Evolutionary conservation across 2,113 vertebrate genomes (phyloP), one percentile per base, ranked within the genome.

Genomic region (Lophotis ruficrista): DNA sequence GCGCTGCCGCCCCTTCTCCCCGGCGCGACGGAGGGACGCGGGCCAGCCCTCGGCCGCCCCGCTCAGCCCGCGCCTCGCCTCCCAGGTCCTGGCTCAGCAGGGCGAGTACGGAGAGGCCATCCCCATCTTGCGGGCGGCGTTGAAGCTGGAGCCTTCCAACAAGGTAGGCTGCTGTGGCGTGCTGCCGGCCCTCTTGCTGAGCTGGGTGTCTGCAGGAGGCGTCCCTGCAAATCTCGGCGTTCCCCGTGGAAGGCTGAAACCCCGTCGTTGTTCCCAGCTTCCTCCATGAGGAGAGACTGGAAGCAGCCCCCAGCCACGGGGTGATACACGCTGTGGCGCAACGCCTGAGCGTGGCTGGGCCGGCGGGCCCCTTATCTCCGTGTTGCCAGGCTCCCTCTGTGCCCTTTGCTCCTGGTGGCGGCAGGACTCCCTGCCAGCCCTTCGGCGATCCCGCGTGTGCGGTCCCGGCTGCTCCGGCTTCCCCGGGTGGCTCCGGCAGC

Each of bases 121-220:
- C 89, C 98, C 98, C 83, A 99, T 98, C 73, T 53, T 99, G 87
- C 98, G 99, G 95, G 98, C 98, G 0, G 99, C 99, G 0, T 91
- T 99, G 96, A 99, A 99, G 96, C 97, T 99, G 97, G 99, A 99
- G 80, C 99, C 99, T n/a, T 99, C 98, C 37, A 99, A 99, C 96
- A 99, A 99, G 99, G 99, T 98, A 84, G 81, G 96, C 15, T 28
- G 70, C 38, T 30, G 22, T 3, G 8, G 41, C 4, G 22, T 66
- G 68, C 41, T 28, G 35, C 65, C 5, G 0, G 6, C 7, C 7
- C 8, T 41, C n/a, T n/a, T 23, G 4, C 64, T 16, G 27, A 28
- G 21, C 62, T 19, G 57, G 7, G 11, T 3, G 12, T 27, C 17
- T 48, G 7, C 2, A 13, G 30, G 25, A 2, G 3, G 5, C 10